These are phyloP conservation scores for Coryphaenoides rupestris DNA, from an alignment of 2,113 vertebrate genomes.

Conservation along the genomic window DNA sequence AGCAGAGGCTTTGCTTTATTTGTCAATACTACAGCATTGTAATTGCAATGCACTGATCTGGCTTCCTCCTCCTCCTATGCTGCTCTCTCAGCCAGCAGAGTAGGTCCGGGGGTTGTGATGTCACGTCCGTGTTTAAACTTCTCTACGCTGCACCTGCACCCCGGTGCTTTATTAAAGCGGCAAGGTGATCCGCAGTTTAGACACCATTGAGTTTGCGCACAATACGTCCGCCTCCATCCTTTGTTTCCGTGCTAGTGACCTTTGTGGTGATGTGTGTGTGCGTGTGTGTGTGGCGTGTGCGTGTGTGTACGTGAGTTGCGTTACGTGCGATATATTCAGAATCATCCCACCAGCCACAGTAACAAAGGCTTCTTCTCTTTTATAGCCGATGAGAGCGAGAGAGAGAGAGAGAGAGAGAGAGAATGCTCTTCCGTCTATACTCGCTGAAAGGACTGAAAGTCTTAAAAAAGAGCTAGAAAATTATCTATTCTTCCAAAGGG, in stretches of 20 bases:
- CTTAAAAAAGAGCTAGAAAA: too few relatives aligned
- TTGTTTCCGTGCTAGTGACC: background rate
- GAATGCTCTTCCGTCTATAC: conserved; percentile 5
- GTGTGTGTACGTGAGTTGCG: conserved; percentile 15
- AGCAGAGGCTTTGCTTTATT: too few relatives aligned
- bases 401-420: too few relatives aligned
- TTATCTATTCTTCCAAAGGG: too few relatives aligned
- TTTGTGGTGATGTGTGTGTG: background rate
- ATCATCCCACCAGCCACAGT: conserved; percentile 26
- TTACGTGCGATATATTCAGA: conserved; percentile 21
- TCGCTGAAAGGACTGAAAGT: too few relatives aligned
- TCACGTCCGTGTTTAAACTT: background rate
- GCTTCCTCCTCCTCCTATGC: too few relatives aligned
- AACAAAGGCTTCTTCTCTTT: conserved; percentile 4
- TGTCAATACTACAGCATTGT: too few relatives aligned
- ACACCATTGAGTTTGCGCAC: too few relatives aligned
- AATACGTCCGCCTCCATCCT: background rate
- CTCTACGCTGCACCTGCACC: background rate
- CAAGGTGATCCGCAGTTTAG: background rate
- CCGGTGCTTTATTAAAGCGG: background rate
- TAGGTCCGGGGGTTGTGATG: too few relatives aligned
- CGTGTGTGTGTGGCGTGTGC: background rate
- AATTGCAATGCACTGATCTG: too few relatives aligned
- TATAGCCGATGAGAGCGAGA: conserved; percentile 31
- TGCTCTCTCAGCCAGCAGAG: too few relatives aligned